Evolutionary conservation across 1,140 invertebrate genomes (phyloP).

Genomic region (Eupristina koningsbergeri): DNA sequence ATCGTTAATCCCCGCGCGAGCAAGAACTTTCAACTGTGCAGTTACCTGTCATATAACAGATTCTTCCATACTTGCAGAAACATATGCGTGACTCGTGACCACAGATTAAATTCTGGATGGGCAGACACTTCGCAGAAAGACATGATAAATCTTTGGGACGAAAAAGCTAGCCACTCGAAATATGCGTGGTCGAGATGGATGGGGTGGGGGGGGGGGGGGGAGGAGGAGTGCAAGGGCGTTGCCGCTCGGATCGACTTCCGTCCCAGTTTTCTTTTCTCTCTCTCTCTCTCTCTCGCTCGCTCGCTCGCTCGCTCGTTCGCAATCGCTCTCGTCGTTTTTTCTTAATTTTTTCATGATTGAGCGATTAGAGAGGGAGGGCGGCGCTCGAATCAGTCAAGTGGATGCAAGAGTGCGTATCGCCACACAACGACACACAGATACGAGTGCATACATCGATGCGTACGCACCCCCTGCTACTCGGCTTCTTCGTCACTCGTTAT

Average conservation of each 20-base stretch:
- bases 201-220: constrained; percentile 68
- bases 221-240: constrained; percentile 67
- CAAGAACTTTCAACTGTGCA: neutral
- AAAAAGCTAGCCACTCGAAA: constrained; percentile 65
- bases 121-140: constrained; percentile 34
- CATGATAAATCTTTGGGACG: constrained; percentile 65
- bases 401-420: neutral
- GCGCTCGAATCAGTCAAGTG: constrained; percentile 58
- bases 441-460: neutral
- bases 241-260: constrained; percentile 56
- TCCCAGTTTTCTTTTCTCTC: neutral
- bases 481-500: neutral
- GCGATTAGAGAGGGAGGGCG: constrained; percentile 63
- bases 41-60: neutral
- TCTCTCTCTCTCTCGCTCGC: constrained; percentile 28
- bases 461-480: neutral
- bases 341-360: constrained; percentile 66
- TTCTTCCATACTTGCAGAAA: neutral
- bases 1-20: neutral
- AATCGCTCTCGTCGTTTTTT: constrained; percentile 43
- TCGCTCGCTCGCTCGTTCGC: constrained; percentile 7
- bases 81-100: neutral
- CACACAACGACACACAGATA: neutral
- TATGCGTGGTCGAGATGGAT: constrained; percentile 66
- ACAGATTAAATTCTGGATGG: neutral